Base-by-base conservation (phyloP, 2,888 invertebrate genomes). In the Vannuccia rotundouncinata region DNA sequence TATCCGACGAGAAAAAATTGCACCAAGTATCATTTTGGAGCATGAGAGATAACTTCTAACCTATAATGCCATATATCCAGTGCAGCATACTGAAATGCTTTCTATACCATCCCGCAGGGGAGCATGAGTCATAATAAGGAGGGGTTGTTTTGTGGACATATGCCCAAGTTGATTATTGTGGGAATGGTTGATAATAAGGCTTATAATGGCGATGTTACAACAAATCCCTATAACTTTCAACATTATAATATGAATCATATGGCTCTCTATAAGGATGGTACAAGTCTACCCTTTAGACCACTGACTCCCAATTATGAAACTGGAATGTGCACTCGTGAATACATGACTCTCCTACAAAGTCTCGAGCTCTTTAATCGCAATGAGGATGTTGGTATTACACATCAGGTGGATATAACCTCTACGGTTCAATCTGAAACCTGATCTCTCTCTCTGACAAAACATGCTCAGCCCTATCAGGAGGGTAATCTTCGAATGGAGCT, bases 121-220 rank as follows among this genome's bases (percentile, higher is more conserved):
- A 13, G 22, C 17, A 75, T 31, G 31, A 22, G n/a, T 29, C 31
- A 75, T 29, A 75, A 31, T 31, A 75, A 75, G 29, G 29, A 75
- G 2, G 30, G 75, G 17, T 22, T 75, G 30, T 29, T 75, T 27
- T 10, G 30, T 29, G 29, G 29, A 31, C 75, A 75, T 31, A 29
- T 29, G 1, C 75, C 27, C 13, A 75, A 75, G 27, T 13, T 75
- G 31, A n/a, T 75, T 31, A 75, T 29, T 29, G 5, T 75, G 13
- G 75, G 75, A 29, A 75, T 75, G 29, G 75, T 75, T 75, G 75
- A 75, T 31, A 75, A 25, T 29, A 31, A 75, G 29, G 75, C 75
- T 31, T 75, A 31, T 75, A 75, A 75, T 75, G 29, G 29, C 28
- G 75, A 75, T 75, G 29, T 29, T 5, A 75, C 29, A 31, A 75